phyloP scores from a whole-genome alignment of 2,888 invertebrate species.

The Caenorhabditis angaria region DNA sequence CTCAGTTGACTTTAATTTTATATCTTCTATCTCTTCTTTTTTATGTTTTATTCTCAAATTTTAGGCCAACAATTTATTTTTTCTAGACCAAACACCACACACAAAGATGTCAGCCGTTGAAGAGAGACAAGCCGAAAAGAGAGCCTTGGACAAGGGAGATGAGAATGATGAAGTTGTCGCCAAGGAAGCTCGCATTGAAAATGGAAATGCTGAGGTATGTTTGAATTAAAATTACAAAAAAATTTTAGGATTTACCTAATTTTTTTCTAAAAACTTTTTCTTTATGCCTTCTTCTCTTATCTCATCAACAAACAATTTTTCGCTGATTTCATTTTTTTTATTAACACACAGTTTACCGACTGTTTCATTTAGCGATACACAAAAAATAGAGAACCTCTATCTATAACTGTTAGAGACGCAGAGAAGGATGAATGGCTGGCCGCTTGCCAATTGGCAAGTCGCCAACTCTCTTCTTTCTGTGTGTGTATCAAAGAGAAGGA shows the following conservation, averaged over 20 bases:
- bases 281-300: constrained; percentile 2
- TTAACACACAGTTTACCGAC: not conserved
- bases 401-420: constrained; percentile 3
- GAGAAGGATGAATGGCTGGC: constrained; percentile 10
- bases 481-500: not conserved
- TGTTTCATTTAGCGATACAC: not conserved
- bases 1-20: not conserved
- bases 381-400: not conserved
- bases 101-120: constrained; percentile 54
- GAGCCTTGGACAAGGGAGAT: constrained; percentile 50
- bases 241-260: not conserved
- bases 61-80: not conserved
- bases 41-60: not conserved
- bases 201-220: constrained; percentile 56
- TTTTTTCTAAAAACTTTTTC: not conserved
- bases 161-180: constrained; percentile 52
- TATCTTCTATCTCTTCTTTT: not conserved
- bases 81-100: constrained; percentile 20
- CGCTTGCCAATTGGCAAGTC: constrained; percentile 10
- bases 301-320: not conserved
- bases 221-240: not conserved
- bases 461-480: constrained; percentile 2
- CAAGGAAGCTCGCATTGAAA: constrained; percentile 55
- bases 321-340: not conserved
- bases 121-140: constrained; percentile 56